Conservation (phyloP, 2,888 invertebrate species). For the Ormyrus labotus region DNA sequence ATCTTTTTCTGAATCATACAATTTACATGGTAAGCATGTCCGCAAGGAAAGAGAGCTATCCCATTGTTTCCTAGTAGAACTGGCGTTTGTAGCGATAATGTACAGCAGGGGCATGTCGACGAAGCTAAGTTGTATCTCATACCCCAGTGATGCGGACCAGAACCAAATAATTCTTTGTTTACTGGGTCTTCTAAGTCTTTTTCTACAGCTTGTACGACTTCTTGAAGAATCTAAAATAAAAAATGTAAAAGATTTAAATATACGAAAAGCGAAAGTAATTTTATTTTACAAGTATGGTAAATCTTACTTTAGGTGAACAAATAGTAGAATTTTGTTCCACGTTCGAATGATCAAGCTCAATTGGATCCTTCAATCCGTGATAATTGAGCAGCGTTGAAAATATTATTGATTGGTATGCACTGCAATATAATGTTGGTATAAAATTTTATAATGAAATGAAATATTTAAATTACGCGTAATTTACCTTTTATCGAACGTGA, state of each 20-base stretch:
- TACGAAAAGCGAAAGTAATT: background rate
- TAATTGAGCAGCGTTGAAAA: constrained; percentile 70
- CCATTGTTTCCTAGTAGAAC: constrained; percentile 80
- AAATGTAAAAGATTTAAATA: background rate
- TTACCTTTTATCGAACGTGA: constrained; percentile 80
- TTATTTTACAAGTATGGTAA: constrained; percentile 17
- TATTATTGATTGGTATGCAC: constrained; percentile 70
- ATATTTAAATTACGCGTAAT: constrained; percentile 15
- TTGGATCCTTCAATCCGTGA: constrained; percentile 65
- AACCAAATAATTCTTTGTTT: constrained; percentile 69
- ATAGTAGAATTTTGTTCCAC: constrained; percentile 65
- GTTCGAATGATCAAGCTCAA: constrained; percentile 65
- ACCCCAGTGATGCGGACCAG: constrained; percentile 78
- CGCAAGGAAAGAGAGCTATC: constrained; percentile 80
- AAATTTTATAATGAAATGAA: constrained; percentile 14
- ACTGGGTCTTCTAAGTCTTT: constrained; percentile 65
- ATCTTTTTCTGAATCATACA: constrained; percentile 80
- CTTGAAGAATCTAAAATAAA: constrained; percentile 45
- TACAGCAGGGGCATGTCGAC: constrained; percentile 78
- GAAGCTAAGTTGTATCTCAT: constrained; percentile 70
- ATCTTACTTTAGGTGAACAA: constrained; percentile 70
- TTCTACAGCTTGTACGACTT: constrained; percentile 58
- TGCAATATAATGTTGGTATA: constrained; percentile 56
- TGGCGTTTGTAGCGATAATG: constrained; percentile 79
- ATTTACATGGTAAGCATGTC: constrained; percentile 81